Percentiles rank a stretch among this genome's conserved stretches.
These are phyloP conservation scores for Leptothorax acervorum DNA, from an alignment of 2,888 invertebrate genomes.

Conservation along the genomic window DNA sequence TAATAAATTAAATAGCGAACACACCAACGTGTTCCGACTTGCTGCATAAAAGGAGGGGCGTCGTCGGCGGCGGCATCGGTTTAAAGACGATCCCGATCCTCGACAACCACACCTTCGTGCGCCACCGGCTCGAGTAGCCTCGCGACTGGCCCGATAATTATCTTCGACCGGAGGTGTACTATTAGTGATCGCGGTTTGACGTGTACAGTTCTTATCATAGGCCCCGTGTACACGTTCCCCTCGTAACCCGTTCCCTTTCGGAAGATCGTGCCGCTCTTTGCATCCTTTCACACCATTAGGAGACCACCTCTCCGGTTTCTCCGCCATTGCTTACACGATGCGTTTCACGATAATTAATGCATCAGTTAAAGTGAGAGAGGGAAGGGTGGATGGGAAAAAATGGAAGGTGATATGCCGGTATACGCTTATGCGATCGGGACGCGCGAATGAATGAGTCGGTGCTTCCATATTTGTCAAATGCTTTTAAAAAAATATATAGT, in stretches of 20 bases:
- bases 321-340: slow-evolving; percentile 75
- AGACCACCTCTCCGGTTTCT: slow-evolving; percentile 66
- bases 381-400: slow-evolving; percentile 24
- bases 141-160: slow-evolving; percentile 78
- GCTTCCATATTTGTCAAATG: slow-evolving; percentile 11
- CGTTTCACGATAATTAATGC: slow-evolving; percentile 79
- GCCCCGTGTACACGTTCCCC: slow-evolving; percentile 34
- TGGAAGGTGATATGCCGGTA: background rate
- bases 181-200: slow-evolving; percentile 79
- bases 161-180: slow-evolving; percentile 78
- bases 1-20: slow-evolving; percentile 40
- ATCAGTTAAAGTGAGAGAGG: slow-evolving; percentile 61
- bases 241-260: background rate
- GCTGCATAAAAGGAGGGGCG: slow-evolving; percentile 28
- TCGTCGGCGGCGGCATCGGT: slow-evolving; percentile 61
- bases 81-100: slow-evolving; percentile 62
- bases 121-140: slow-evolving; percentile 57
- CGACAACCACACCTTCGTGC: slow-evolving; percentile 62
- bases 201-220: slow-evolving; percentile 72
- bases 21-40: background rate
- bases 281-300: slow-evolving; percentile 73
- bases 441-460: background rate
- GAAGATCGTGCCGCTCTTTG: slow-evolving; percentile 53
- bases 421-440: background rate
- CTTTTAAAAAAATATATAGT: too few species aligned